Evolutionary conservation across 2,888 invertebrate species (phyloP), one percentile per base, ranked within the genome.

Genomic region (Sussaba pulchella): DNA sequence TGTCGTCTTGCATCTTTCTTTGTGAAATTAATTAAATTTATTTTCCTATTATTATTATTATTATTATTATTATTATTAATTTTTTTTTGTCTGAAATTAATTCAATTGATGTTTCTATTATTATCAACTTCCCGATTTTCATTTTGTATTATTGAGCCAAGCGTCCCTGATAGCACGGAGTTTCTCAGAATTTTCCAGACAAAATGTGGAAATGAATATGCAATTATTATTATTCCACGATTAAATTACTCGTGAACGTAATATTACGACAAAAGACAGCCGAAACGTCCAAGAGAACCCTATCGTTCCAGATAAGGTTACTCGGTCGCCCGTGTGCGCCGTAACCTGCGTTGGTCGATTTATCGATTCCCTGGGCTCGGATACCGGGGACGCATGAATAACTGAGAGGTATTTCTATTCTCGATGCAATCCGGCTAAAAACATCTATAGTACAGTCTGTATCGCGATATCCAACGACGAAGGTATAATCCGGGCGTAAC

Each of bases 331-430:
- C 73, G 59, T 21, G 78, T 24, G 45, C 66, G 70, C 64, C 67
- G 77, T 52, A 76, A 57, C 69, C n/a, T 5, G 6, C 41, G 82
- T 75, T 73, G 86, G 84, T 89, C 90, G 89, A 91, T 91, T 88
- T 90, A 92, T 92, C 87, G 91, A 91, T 91, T 89, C 81, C 71
- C 82, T 85, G 78, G 82, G 84, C 87, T 89, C 86, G 83, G 82
- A 87, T 88, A 87, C 87, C 84, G 86, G 88, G 87, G 88, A 88
- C 83, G 85, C 85, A 90, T 90, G 87, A 91, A 91, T 90, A 89
- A 90, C 84, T 89, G 72, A 89, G 86, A 88, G 86, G 82, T 88
- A 85, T 87, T 87, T 87, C 89, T 88, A 89, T 90, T 89, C 83
- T 84, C 84, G 84, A 76, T 77, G 39, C 66, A 59, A 78, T 57